Base-by-base conservation (phyloP, 2,888 invertebrate species). In the Nebria brevicollis region DNA sequence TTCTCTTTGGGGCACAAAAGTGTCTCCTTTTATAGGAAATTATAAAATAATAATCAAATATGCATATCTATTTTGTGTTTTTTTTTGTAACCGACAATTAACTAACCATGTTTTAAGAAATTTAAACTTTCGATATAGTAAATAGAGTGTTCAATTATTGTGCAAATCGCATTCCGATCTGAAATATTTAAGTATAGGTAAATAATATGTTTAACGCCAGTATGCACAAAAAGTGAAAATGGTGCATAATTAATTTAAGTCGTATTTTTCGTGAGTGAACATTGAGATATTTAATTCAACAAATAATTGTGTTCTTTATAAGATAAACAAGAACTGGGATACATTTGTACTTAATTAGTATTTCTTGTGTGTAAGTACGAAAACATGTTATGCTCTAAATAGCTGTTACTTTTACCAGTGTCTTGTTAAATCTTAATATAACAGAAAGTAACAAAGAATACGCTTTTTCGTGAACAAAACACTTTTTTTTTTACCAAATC, bases 371-470 rank as follows among this genome's bases (percentile, higher is more conserved):
- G 70, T 25, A 11, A 25, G 70, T 7, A 34, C 10, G 70, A 25
- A 70, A 70, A 70, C 70, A 70, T 70, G 70, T 70, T 70, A 20
- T 70, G 70, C 70, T 70, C 70, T 70, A 20, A 70, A 70, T 25
- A 70, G 34, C 13, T 70, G 25, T 20, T 34, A 70, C 70, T 70
- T 70, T 70, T 70, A 70, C 70, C 70, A 26, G 34, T 70, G 11
- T 34, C 26, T 70, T 70, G 70, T 70, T 34, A 26, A 70, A 70
- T 70, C 26, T 25, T 34, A 34, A 54, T 54, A 54, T 54, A 54
- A 54, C 54, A 54, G 54, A 54, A 54, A 11, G 54, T 13, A 54
- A 54, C 54, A 54, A 54, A 54, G 54, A 54, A 11, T 54, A 2
- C 11, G 54, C 54, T 54, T 54, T 54, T 54, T 34, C 34, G 34